Evolutionary conservation across 2,888 invertebrate species (phyloP).

Genomic region (Platycheirus rosarum): DNA sequence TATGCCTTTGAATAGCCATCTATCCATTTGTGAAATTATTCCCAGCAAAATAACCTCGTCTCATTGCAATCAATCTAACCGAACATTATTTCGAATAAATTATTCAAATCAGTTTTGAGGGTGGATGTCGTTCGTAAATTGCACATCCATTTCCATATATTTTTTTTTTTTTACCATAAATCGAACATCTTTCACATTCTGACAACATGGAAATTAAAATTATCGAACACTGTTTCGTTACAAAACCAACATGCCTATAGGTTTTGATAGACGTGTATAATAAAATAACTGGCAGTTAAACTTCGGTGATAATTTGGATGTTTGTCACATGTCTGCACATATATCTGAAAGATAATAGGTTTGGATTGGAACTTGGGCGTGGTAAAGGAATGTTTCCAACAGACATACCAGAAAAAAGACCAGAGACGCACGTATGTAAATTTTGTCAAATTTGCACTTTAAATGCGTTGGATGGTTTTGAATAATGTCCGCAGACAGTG

Average conservation of each 20-base stretch:
- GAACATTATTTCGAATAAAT: slow-evolving; percentile 55
- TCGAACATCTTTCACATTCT: slow-evolving; percentile 11
- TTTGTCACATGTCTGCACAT: slow-evolving; percentile 32
- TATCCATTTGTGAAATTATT: slow-evolving; percentile 29
- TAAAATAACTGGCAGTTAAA: slow-evolving; percentile 43
- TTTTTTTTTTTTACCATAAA: slow-evolving; percentile 11
- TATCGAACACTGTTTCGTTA: slow-evolving; percentile 45
- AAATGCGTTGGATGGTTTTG: slow-evolving; percentile 30
- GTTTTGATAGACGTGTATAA: slow-evolving; percentile 46
- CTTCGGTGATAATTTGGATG: slow-evolving; percentile 27
- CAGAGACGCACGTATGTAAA: slow-evolving; percentile 25
- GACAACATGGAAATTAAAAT: slow-evolving; percentile 55
- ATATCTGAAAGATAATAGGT: slow-evolving; percentile 27
- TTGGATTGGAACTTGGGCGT: slow-evolving; percentile 36
- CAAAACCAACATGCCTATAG: slow-evolving; percentile 21
- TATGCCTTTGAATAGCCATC: no score
- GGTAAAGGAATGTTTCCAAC: slow-evolving; percentile 48
- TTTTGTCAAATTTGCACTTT: slow-evolving; percentile 55
- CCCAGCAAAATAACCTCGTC: slow-evolving; percentile 9
- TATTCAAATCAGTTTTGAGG: slow-evolving; percentile 54
- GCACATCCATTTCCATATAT: slow-evolving; percentile 10
- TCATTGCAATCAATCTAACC: slow-evolving; percentile 24
- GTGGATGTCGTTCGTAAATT: slow-evolving; percentile 51
- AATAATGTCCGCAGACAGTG: slow-evolving; percentile 22
- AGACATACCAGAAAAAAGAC: slow-evolving; percentile 2